Percentiles rank a stretch among this genome's conserved stretches.
These are phyloP conservation scores for Actias luna DNA, from an alignment of 2,888 invertebrate species.

Conservation along the genomic window DNA sequence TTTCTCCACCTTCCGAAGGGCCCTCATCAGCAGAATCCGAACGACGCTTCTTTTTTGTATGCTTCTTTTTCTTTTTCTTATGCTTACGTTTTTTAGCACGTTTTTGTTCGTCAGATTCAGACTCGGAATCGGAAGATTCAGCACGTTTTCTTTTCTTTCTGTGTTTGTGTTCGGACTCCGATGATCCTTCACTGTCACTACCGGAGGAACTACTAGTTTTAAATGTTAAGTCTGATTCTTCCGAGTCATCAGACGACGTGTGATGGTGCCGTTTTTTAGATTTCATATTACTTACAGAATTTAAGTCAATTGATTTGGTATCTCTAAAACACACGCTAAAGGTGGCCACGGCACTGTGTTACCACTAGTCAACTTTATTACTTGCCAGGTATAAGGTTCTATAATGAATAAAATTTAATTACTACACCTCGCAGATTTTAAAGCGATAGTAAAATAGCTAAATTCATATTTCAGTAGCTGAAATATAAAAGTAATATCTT, in stretches of 20 bases:
- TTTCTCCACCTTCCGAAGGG: constrained; percentile 48
- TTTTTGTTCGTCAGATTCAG: constrained; percentile 65
- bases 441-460: too few species aligned
- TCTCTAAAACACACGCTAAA: not conserved
- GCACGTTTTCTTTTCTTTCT: constrained; percentile 74
- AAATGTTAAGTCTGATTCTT: constrained; percentile 61
- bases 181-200: constrained; percentile 70
- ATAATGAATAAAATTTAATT: too few species aligned
- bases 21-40: constrained; percentile 54
- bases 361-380: not conserved
- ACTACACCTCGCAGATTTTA: too few species aligned
- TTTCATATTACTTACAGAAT: constrained; percentile 53
- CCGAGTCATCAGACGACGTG: constrained; percentile 69
- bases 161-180: constrained; percentile 62
- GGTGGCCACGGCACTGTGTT: not conserved
- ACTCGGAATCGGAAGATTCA: constrained; percentile 68
- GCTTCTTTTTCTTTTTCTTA: constrained; percentile 79
- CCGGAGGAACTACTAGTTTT: constrained; percentile 69
- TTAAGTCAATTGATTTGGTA: not conserved
- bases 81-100: constrained; percentile 74
- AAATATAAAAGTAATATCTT: too few species aligned
- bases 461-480: too few species aligned
- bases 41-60: constrained; percentile 69
- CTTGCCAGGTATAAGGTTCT: too few species aligned
- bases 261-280: constrained; percentile 70